phyloP scores from a whole-genome alignment of 1,140 invertebrate species.

The Dendroctonus ponderosae region DNA sequence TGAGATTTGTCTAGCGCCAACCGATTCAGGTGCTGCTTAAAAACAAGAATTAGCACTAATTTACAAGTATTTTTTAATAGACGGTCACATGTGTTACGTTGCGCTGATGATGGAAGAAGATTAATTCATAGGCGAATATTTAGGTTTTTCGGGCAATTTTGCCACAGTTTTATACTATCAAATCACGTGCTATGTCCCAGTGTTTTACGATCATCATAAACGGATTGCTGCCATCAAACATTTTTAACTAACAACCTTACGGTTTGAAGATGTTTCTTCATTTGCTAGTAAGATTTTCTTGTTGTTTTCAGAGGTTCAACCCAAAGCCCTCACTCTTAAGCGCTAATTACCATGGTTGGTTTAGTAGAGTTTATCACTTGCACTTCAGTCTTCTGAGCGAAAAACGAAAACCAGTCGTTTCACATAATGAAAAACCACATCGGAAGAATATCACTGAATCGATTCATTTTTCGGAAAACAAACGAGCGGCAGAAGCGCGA shows the following conservation, averaged over 20 bases:
- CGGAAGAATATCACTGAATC: background rate
- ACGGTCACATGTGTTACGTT: background rate
- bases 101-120: background rate
- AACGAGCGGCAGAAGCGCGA: background rate
- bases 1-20: conserved; percentile 4
- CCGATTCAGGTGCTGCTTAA: background rate
- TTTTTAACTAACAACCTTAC: too few relatives aligned
- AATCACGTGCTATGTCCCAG: background rate
- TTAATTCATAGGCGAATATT: background rate
- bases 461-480: background rate
- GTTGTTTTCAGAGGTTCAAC: too few relatives aligned
- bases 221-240: too few relatives aligned
- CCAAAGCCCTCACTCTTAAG: too few relatives aligned
- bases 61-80: conserved; percentile 4
- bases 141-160: background rate
- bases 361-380: too few relatives aligned
- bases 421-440: conserved; percentile 8
- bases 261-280: too few relatives aligned
- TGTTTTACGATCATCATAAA: too few relatives aligned
- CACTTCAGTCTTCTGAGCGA: background rate
- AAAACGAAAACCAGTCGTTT: too few relatives aligned
- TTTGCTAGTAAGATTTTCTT: too few relatives aligned
- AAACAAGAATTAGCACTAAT: conserved; percentile 6
- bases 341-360: too few relatives aligned
- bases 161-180: background rate